Base-by-base conservation (phyloP, 1,140 invertebrate species). In the Drosophila pruinosa region DNA sequence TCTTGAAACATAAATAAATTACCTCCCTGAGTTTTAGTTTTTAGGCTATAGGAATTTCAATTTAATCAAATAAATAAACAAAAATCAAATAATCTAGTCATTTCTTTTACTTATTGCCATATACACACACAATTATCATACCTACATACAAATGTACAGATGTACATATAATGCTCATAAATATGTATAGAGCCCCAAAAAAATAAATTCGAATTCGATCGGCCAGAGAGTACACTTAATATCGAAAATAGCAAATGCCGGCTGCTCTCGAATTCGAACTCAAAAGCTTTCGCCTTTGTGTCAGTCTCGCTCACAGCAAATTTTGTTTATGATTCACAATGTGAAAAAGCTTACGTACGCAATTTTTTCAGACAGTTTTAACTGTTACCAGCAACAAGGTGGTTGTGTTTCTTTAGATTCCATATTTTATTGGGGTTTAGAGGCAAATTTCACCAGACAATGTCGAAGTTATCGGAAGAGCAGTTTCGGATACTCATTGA, bases 401-500 rank as follows among this genome's bases (percentile, higher is more conserved):
- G 57, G 58, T 75, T 61, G 54, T 21, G 14, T 21, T 10, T 2
- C 4, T 41, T 17, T 34, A 34, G 7, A 8, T 28, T 15, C 19
- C 39, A 63, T 67, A 22, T 75, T 77, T 59, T 14, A 5, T 28
- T 10, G 8, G 8, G 31, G 47, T n/a, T 34, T 1, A 26, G n/a
- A 41, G 47, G 8, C 24, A 1, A 24, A 19, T 0, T 28, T 5
- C 6, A n/a, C n/a, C n/a, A 21, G 17, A 71, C 48, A 43, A 86
- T 86, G 81, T 69, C 81, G 22, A 77, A 81, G 21, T 19, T 86
- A 62, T 86, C 81, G 15, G 81, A 86, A 12, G 78, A 78, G 26
- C 82, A 86, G 26, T 86, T 86, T 53, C 82, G 50, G n/a, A 67
- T 88, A 26, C 57, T 86, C 1, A 82, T 86, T 26, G 82, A 86